Conservation (phyloP, 2,797 vertebrate genomes). For the Manis pentadactyla region DNA sequence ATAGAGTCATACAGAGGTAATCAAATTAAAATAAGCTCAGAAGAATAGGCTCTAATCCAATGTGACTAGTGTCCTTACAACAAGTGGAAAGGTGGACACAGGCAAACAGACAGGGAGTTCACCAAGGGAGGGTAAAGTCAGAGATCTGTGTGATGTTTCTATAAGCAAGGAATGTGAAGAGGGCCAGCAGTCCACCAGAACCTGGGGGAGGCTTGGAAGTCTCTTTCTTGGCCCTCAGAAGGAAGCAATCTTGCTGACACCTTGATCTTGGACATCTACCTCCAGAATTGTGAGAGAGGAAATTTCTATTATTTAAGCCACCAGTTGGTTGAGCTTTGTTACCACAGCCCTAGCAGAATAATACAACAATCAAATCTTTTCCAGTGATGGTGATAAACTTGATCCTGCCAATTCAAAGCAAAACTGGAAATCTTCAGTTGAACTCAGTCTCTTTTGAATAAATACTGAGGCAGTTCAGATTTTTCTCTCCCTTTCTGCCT, state of each 20-base stretch:
- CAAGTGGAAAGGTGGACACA: neutral
- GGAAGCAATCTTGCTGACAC: neutral
- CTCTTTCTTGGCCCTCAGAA: neutral
- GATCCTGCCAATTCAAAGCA: constrained; percentile 38
- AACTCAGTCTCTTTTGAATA: constrained; percentile 1
- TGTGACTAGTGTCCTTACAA: neutral
- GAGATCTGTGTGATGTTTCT: neutral
- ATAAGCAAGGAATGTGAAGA: neutral
- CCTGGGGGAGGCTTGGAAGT: neutral
- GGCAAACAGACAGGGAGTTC: neutral
- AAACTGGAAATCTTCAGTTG: neutral
- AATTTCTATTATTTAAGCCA: neutral
- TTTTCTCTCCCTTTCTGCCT: neutral
- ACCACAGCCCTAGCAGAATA: neutral
- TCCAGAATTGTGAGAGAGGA: neutral
- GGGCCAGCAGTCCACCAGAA: neutral
- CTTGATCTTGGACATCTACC: neutral
- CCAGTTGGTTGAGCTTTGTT: neutral
- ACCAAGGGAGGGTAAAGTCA: neutral
- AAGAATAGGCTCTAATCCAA: neutral
- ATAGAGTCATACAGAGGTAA: neutral
- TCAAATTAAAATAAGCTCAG: neutral
- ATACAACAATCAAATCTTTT: neutral
- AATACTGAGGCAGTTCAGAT: neutral
- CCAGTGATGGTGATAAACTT: neutral